Evolutionary conservation across 30 jellyfish, hydroid and myxozoan species (phyloP).

Genomic region (Chrysaora quinquecirrha): DNA sequence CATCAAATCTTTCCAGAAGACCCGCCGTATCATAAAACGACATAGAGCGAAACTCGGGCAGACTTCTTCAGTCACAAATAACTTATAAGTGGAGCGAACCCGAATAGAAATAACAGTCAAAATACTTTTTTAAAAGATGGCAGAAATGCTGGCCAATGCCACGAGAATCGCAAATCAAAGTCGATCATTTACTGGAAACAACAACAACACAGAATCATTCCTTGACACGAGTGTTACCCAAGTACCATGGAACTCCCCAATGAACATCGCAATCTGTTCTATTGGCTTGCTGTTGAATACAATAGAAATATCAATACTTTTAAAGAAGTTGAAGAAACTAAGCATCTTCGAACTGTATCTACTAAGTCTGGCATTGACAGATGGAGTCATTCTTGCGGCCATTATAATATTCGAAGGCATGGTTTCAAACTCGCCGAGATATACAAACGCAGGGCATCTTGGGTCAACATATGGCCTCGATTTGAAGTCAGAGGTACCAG

Average conservation of each 20-base stretch:
- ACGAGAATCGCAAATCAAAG: too few species aligned
- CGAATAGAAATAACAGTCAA: too few species aligned
- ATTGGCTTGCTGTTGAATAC: conserved; percentile 11
- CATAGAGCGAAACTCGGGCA: too few species aligned
- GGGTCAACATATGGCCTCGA: neutral
- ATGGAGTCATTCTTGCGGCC: neutral
- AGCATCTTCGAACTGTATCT: conserved; percentile 22
- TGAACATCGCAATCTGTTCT: conserved; percentile 7
- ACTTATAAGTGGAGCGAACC: too few species aligned
- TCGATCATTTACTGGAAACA: too few species aligned
- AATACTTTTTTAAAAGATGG: too few species aligned
- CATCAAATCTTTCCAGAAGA: too few species aligned
- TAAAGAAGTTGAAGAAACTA: neutral
- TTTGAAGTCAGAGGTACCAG: neutral
- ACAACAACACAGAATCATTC: too few species aligned
- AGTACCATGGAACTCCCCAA: neutral
- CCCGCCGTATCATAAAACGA: too few species aligned
- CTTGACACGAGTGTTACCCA: neutral
- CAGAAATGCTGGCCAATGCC: too few species aligned
- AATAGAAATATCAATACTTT: conserved; percentile 12
- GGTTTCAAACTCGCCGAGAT: neutral
- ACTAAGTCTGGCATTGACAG: conserved; percentile 14
- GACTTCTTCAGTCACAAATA: too few species aligned
- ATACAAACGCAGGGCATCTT: neutral
- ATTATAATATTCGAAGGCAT: conserved; percentile 8